Conservation (phyloP, 2,113 vertebrate genomes). For the Chauna torquata region DNA sequence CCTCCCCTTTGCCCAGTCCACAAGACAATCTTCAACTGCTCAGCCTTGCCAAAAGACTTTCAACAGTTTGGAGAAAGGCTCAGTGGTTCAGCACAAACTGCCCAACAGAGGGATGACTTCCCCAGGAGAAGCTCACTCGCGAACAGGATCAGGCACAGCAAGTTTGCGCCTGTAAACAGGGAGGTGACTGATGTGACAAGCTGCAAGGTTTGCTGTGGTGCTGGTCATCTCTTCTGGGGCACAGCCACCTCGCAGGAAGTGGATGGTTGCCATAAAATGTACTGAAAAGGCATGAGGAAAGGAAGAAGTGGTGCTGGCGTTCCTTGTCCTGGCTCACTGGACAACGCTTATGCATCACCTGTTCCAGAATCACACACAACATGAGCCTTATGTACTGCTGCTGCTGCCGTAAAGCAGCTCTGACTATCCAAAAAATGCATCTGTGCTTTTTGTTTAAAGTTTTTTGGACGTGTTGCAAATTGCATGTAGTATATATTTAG, state of each 20-base stretch:
- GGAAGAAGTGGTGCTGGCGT: background rate
- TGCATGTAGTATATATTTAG: background rate
- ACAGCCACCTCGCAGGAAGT: background rate
- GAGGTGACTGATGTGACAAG: background rate
- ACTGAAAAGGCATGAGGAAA: background rate
- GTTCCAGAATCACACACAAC: background rate
- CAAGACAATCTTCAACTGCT: background rate
- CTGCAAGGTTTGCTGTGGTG: background rate
- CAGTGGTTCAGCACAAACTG: background rate
- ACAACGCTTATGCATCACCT: background rate
- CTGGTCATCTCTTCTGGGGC: background rate
- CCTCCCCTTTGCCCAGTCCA: background rate
- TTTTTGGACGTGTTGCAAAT: background rate
- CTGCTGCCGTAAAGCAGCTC: background rate
- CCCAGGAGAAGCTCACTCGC: background rate
- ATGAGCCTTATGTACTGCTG: background rate
- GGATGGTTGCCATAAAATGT: background rate
- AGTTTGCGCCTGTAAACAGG: background rate
- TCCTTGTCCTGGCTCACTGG: background rate
- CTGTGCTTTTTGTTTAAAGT: background rate
- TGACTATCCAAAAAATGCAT: background rate
- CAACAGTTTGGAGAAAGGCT: background rate
- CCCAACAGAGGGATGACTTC: background rate
- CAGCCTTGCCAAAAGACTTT: background rate
- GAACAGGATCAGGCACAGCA: no score